Evolutionary conservation across 1,140 invertebrate genomes (phyloP).

Genomic region (Drosophila elegans): DNA sequence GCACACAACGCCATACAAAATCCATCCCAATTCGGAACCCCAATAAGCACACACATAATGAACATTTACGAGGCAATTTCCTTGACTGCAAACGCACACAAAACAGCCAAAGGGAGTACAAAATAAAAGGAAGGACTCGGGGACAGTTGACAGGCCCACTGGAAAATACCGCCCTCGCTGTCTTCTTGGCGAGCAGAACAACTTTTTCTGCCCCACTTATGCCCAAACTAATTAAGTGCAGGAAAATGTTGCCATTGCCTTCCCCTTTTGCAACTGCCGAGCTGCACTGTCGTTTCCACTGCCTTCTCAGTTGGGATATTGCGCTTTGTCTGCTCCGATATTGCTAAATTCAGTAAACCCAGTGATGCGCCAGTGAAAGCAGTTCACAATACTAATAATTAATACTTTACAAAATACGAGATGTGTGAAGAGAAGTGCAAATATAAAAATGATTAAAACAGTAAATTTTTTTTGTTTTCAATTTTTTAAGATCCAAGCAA

Average conservation of each 20-base stretch:
- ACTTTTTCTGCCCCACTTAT: conserved; percentile 83
- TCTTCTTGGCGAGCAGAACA: conserved; percentile 58
- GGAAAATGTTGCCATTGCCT: conserved; percentile 81
- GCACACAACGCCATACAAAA: conserved; percentile 27
- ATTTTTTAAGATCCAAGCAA: no score
- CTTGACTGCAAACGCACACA: conserved; percentile 60
- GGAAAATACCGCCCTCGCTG: conserved; percentile 18
- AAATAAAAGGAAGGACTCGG: conserved; percentile 3
- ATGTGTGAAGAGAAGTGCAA: no score
- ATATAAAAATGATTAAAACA: no score
- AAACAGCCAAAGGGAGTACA: conserved; percentile 7
- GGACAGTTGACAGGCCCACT: conserved; percentile 62
- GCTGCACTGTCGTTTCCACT: conserved; percentile 5
- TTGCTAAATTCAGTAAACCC: conserved; percentile 17
- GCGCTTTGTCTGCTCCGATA: conserved; percentile 50
- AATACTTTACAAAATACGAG: no score
- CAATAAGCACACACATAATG: conserved; percentile 51
- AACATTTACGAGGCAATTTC: conserved; percentile 83
- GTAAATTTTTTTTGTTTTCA: no score
- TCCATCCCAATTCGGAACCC: conserved; percentile 36
- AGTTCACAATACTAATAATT: no score
- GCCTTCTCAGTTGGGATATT: conserved; percentile 17
- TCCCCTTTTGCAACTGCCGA: conserved; percentile 66
- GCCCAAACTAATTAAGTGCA: conserved; percentile 83
- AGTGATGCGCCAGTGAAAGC: conserved; percentile 1